Evolutionary conservation across 2,888 invertebrate species (phyloP).

Genomic region (Tipula confusa): DNA sequence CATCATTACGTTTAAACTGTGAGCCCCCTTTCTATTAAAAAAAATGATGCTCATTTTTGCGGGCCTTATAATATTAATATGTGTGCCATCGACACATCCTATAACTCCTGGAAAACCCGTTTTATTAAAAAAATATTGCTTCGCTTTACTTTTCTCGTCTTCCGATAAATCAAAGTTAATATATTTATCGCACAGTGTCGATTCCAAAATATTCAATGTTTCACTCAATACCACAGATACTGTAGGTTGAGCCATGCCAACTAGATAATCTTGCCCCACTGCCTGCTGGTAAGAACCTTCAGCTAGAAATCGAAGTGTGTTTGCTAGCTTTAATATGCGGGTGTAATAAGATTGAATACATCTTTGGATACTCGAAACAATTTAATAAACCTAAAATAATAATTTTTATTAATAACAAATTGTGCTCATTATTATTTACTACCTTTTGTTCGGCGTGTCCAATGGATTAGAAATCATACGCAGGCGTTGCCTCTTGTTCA

Average conservation of each 20-base stretch:
- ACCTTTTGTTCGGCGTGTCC: too few relatives aligned
- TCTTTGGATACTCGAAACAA: neutral
- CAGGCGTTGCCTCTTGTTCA: too few relatives aligned
- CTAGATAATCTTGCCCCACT: neutral
- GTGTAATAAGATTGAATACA: neutral
- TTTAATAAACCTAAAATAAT: neutral
- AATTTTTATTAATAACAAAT: too few relatives aligned
- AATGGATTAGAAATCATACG: too few relatives aligned
- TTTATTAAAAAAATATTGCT: neutral
- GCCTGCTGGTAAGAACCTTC: neutral
- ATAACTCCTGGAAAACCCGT: neutral
- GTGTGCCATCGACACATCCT: too few relatives aligned
- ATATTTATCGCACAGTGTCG: neutral
- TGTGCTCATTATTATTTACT: too few relatives aligned
- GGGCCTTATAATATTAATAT: too few relatives aligned
- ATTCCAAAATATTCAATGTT: neutral
- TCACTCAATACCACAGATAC: neutral
- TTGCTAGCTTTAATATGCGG: neutral
- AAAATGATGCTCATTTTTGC: too few relatives aligned
- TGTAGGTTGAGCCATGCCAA: neutral
- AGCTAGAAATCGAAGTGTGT: neutral
- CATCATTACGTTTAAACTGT: too few relatives aligned
- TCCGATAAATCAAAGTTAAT: neutral
- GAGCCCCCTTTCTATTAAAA: too few relatives aligned
- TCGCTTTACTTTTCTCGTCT: neutral